phyloP scores from a whole-genome alignment of 2,113 vertebrate species.

The Charadrius vociferus region DNA sequence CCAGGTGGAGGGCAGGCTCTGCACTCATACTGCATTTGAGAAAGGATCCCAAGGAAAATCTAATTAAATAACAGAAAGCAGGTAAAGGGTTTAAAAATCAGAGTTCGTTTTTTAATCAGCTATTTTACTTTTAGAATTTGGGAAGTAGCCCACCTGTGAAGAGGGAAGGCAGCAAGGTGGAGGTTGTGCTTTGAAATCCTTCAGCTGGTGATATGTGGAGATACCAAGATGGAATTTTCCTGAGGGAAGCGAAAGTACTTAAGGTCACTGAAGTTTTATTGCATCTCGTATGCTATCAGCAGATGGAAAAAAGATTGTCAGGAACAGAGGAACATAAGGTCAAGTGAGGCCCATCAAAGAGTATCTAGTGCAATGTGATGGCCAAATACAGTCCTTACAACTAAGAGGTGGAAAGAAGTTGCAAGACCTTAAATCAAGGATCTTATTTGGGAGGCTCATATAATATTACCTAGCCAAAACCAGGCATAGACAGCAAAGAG shows the following conservation, averaged over 20 bases:
- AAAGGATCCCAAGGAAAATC: background rate
- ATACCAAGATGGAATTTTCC: background rate
- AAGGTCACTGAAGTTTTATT: background rate
- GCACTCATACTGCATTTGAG: background rate
- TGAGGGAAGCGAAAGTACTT: background rate
- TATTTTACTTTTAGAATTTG: background rate
- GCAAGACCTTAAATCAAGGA: background rate
- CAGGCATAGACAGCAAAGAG: background rate
- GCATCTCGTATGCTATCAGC: background rate
- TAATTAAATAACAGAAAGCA: background rate
- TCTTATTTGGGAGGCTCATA: background rate
- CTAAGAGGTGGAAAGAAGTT: background rate
- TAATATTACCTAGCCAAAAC: background rate
- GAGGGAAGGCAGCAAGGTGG: background rate
- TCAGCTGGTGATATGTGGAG: background rate
- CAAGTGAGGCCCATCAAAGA: background rate
- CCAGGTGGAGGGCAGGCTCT: background rate
- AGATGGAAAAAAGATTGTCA: background rate
- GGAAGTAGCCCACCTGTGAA: background rate
- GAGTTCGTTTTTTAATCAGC: background rate
- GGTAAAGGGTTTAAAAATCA: background rate
- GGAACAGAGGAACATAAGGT: background rate
- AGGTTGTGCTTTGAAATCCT: background rate
- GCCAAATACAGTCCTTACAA: background rate
- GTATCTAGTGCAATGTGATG: too few relatives aligned